Base-by-base conservation (phyloP, 2,797 vertebrate species). In the Melanogrammus aeglefinus region DNA sequence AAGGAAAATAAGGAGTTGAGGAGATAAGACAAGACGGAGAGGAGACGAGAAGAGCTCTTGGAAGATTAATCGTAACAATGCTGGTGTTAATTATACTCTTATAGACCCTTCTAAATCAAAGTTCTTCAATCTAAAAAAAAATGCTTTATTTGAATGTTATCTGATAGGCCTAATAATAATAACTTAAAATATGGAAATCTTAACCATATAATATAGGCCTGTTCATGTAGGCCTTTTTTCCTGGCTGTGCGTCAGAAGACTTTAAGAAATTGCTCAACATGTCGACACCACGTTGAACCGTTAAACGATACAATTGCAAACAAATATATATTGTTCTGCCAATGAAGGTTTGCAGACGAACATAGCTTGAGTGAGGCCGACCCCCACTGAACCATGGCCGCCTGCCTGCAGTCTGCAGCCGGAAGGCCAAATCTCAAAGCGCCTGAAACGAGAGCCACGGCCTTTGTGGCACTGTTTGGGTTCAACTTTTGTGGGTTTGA, bases 11-110 rank as follows among this genome's bases (percentile, higher is more conserved):
- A n/a, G 27, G n/a, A 66, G 7, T 27, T 66, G 24, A 66, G 24
- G 27, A 66, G 63, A 66, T 66, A 66, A 66, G 63, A 66, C 21
- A n/a, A 63, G 51, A 63, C 6, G 0, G 16, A 51, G 47, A 51
- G 16, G 47, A 51, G 14, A 51, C 4, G 47, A 72, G 31, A 72
- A 72, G 12, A 72, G 29, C 70, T 72, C 70, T 72, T n/a, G 69
- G 79, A 81, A 88, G 83, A 84, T 88, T 88, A 92, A 88, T 84
- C 81, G 78, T 79, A 79, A 79, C 33, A 57, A 21, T 24, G 57
- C 18, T 27, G 63, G 24, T 27, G 6, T 10, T 27, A 66, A 12
- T 66, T 66, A 27, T 27, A 66, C 3, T 66, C 10, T 66, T 21
- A n/a, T 9, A 24, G 21, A 63, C 51, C 6, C 63, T 12, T 24